Evolutionary conservation across 2,888 invertebrate genomes (phyloP), one percentile per base, ranked within the genome.

Genomic region (Cephalotes varians): DNA sequence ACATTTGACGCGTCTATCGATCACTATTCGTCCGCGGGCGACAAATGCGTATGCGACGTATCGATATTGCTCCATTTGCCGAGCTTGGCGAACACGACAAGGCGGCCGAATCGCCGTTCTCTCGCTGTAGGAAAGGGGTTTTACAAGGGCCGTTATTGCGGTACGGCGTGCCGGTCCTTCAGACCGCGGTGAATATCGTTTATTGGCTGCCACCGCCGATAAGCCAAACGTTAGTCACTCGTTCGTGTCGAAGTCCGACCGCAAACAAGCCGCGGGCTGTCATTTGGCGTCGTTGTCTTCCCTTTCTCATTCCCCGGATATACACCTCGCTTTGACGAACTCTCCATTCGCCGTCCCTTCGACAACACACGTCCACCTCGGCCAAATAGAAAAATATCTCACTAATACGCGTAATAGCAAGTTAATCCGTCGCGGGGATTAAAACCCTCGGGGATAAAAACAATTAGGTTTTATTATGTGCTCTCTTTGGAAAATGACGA

Each of bases 121-220:
- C 44, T 28, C 56, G 49, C 15, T 67, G 28, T 47, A 40, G 44
- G 69, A 47, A 56, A 28, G 56, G 6, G 67, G 60, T 47, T 77
- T 77, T 77, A 69, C 77, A 77, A 69, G 77, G 56, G 67, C 60
- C 71, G 80, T 89, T 88, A 87, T 87, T 86, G 81, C 62, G 54
- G 69, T 56, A 54, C 49, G 18, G 37, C 44, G 47, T 64, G 60
- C 60, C 37, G 10, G 74, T 51, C 64, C 67, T 82, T 74, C 44
- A 58, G 74, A 65, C 79, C 62, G 34, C 81, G 60, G 54, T 60
- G 58, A 40, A 71, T 86, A 87, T 86, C 86, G 85, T 84, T 85
- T 89, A 87, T 86, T 82, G 85, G 80, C 67, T 69, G 65, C 62
- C 69, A 71, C 64, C 60, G 44, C 65, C 77, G 85, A 86, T 85